Base-by-base conservation (phyloP, 2,113 vertebrate genomes). In the Leucopternis melanops region DNA sequence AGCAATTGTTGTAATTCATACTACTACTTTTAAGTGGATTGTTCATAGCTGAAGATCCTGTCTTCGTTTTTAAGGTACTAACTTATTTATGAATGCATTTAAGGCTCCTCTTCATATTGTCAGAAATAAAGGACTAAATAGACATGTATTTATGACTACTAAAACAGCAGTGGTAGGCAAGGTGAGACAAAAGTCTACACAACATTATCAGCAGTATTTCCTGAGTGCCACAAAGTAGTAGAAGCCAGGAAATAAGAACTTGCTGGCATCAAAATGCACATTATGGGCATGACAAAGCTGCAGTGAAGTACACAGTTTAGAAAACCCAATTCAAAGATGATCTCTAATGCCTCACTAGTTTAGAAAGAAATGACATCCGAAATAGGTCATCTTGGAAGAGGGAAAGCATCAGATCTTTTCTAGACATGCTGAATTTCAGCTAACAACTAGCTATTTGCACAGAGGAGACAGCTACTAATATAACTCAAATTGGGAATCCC, bases 131-230 rank as follows among this genome's bases (percentile, higher is more conserved):
- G 65, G 29, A 61, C 54, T 17, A 25, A 55, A 34, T 3, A 50
- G 54, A 18, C 0, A 1, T 8, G 20, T 31, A 26, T 54, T 34
- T 29, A 31, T 2, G 0, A 27, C 32, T 65, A 16, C 23, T 49
- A 9, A 42, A 61, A 31, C 0, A 0, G 82, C 6, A 1, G 34
- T 18, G 23, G 55, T 55, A 29, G 61, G 71, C 2, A 0, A 17
- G 45, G 38, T 20, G 29, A 69, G 65, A 32, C 32, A 26, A 8
- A 45, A 15, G n/a, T 11, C 19, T 49, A 11, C 20, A 8, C 25
- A 9, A 9, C 0, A 1, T 20, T 0, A 71, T 9, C 31, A 3
- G 21, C 17, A 14, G 66, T 25, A 32, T 29, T 67, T 66, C 31
- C 31, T 9, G 14, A n/a, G 38, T 2, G 50, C 73, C 73, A 21